These are phyloP conservation scores for Agrochola macilenta DNA, from an alignment of 2,888 invertebrate species.

Conservation along the genomic window DNA sequence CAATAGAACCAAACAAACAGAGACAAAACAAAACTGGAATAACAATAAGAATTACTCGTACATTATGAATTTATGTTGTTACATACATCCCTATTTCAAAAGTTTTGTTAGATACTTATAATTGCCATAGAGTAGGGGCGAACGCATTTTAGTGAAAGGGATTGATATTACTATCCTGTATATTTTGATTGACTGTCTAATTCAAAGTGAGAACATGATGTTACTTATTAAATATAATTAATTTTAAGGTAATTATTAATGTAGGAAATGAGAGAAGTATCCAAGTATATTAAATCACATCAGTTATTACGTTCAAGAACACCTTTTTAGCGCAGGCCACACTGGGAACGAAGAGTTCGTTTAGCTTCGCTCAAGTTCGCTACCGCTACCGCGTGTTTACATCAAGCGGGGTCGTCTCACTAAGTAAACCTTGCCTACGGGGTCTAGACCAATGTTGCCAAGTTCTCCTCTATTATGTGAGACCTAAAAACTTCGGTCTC, in stretches of 20 bases:
- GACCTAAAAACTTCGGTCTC: too few relatives aligned
- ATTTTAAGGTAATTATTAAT: constrained; percentile 8
- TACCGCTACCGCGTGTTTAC: too few relatives aligned
- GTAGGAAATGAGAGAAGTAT: neutral
- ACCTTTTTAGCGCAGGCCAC: too few relatives aligned
- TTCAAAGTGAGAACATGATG: neutral
- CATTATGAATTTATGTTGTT: neutral
- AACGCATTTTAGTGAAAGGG: neutral
- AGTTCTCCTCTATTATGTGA: too few relatives aligned
- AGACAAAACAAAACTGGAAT: too few relatives aligned
- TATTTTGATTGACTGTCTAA: neutral
- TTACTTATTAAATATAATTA: neutral
- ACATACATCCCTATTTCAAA: neutral
- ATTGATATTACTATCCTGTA: neutral
- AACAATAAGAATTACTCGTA: neutral
- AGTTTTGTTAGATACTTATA: neutral
- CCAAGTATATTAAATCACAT: neutral
- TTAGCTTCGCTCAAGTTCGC: too few relatives aligned
- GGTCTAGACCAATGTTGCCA: too few relatives aligned
- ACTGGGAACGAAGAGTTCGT: too few relatives aligned
- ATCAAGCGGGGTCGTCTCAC: too few relatives aligned
- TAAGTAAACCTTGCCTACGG: too few relatives aligned
- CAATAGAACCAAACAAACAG: too few relatives aligned
- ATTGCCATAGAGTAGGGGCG: neutral
- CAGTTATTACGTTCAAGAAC: neutral